Conservation (phyloP, 1,140 invertebrate genomes). For the Psix sp. region DNA sequence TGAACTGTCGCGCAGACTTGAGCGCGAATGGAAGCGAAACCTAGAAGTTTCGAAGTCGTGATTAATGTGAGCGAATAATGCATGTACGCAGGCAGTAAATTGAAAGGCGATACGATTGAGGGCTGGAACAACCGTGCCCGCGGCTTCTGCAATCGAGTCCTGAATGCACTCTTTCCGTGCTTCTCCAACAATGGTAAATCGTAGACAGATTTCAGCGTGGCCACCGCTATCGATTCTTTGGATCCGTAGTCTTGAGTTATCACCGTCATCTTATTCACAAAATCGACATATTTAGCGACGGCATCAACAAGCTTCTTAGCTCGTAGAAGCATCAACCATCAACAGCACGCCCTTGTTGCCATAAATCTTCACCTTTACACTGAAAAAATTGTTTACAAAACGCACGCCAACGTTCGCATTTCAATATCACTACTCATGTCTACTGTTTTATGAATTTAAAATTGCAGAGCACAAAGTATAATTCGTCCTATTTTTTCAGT, state of each 20-base stretch:
- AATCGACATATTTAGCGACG: conserved; percentile 47
- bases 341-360: conserved; percentile 15
- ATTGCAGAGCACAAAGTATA: too few species aligned
- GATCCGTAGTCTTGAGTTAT: conserved; percentile 59
- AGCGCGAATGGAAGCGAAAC: conserved; percentile 14
- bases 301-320: conserved; percentile 36
- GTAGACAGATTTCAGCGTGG: conserved; percentile 63
- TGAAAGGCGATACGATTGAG: conserved; percentile 70
- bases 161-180: conserved; percentile 74
- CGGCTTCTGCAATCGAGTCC: conserved; percentile 75
- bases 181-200: conserved; percentile 77
- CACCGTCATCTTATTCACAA: conserved; percentile 58
- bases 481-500: too few species aligned
- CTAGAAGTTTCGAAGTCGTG: conserved; percentile 16
- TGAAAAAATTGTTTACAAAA: background rate
- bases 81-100: conserved; percentile 68
- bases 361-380: conserved; percentile 1
- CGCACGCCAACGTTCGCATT: background rate
- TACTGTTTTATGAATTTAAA: background rate
- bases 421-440: background rate
- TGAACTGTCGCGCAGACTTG: conserved; percentile 37
- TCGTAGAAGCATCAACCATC: conserved; percentile 44
- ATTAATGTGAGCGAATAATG: conserved; percentile 50
- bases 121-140: conserved; percentile 75
- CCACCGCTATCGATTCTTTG: conserved; percentile 34